Evolutionary conservation across 2,113 vertebrate genomes (phyloP), one percentile per base, ranked within the genome.

Genomic region (Chelonoidis abingdonii): DNA sequence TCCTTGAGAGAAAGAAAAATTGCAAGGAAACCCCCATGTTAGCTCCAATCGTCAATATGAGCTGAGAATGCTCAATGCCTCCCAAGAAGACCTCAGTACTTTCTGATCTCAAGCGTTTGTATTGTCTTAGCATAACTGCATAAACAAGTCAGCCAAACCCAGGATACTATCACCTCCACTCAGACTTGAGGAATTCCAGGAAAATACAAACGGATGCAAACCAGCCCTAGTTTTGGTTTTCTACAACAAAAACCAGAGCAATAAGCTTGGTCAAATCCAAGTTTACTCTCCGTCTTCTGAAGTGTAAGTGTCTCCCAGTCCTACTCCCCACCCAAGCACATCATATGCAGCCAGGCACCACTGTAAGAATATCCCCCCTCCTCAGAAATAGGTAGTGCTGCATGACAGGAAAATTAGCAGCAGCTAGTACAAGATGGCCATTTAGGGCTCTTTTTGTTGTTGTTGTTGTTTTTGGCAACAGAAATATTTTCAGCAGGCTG

Each of bases 11-110:
- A 31, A 13, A 72, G n/a, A 38, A 72, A 35, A 56, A 41, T 0
- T 52, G 35, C 31, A 31, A 56, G 85, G 27, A 38, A 78, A 47
- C 13, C 5, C 0, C 1, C 4, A 19, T 47, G 3, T 3, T 47
- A n/a, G 38, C 3, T 16, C 44, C 65, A 0, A 44, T 85, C 75
- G 19, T 19, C 56, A 6, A 38, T 14, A 85, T 38, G 52, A 54
- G 2, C 1, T 9, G n/a, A 41, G 35, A n/a, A n/a, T 19, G 35
- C 10, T n/a, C 21, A 22, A 11, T 8, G 22, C 8, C 8, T 5
- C n/a, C 65, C 14, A 9, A 38, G 7, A 72, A 22, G n/a, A 38
- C 21, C 14, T 5, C 17, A 4, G 35, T 38, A 72, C n/a, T n/a
- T 19, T 8, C 57, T 13, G 27, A 87, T 83, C 24, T 27, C 47